Percentiles rank a stretch among this genome's conserved stretches.
Evolutionary conservation across 2,888 invertebrate genomes (phyloP).

Genomic region (Melieria omissa): DNA sequence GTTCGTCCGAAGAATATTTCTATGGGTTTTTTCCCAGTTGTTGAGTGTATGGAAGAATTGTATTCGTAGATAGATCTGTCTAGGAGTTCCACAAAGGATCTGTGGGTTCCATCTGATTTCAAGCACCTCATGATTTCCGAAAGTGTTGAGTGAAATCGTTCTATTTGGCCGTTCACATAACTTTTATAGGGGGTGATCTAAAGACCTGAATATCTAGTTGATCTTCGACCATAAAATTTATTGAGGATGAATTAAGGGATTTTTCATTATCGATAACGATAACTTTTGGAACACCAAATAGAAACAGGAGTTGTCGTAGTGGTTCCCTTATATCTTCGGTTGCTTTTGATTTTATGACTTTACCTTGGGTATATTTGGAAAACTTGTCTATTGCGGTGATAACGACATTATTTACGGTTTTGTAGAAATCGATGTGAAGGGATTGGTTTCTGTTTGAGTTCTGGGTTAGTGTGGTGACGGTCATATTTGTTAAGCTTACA

Average conservation of each 20-base stretch:
- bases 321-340: not conserved
- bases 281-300: no score
- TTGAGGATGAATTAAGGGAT: no score
- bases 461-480: not conserved
- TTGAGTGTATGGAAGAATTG: no score
- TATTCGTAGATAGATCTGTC: conserved; percentile 25
- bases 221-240: no score
- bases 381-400: not conserved
- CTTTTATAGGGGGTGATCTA: conserved; percentile 22
- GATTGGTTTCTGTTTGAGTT: not conserved
- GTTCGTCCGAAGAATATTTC: no score
- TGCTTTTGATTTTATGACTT: not conserved
- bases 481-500: not conserved
- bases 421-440: not conserved
- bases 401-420: not conserved
- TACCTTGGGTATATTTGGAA: not conserved
- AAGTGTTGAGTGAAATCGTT: conserved; percentile 20
- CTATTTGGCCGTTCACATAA: conserved; percentile 25
- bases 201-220: conserved; percentile 8
- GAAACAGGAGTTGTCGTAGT: not conserved
- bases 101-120: conserved; percentile 12
- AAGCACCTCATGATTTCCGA: conserved; percentile 26
- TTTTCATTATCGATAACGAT: no score
- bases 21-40: no score
- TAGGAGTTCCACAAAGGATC: conserved; percentile 16